Percentiles rank a stretch among this genome's conserved stretches.
Conservation (phyloP, 2,797 vertebrate species). For the Erpetoichthys calabaricus region DNA sequence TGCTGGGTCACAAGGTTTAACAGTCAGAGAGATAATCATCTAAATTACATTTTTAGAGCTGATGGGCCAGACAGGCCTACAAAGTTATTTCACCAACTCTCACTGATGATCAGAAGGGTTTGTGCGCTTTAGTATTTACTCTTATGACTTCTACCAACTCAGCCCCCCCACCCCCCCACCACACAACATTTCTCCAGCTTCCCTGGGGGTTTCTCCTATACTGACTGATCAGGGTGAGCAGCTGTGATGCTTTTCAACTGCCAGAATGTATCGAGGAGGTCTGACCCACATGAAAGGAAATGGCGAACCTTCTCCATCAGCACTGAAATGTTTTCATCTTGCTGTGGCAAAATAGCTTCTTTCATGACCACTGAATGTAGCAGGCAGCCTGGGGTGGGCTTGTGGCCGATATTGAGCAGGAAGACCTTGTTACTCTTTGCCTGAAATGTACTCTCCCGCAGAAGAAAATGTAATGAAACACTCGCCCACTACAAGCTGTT, state of each 20-base stretch:
- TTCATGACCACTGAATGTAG: slow-evolving; percentile 28
- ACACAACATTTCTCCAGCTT: slow-evolving; percentile 6
- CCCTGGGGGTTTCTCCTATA: slow-evolving; percentile 26
- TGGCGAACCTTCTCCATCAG: slow-evolving; percentile 28
- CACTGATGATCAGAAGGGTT: slow-evolving; percentile 41
- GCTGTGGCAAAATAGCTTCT: slow-evolving; percentile 35
- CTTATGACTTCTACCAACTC: slow-evolving; percentile 7
- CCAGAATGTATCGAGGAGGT: slow-evolving; percentile 30
- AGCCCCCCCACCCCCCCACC: background rate
- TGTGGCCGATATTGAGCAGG: too few relatives aligned
- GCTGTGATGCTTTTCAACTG: slow-evolving; percentile 44
- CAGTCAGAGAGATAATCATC: slow-evolving; percentile 56
- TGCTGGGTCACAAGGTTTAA: slow-evolving; percentile 53
- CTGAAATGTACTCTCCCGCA: too few relatives aligned
- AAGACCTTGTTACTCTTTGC: too few relatives aligned
- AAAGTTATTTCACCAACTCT: slow-evolving; percentile 41
- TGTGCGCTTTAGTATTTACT: slow-evolving; percentile 35
- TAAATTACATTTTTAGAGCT: slow-evolving; percentile 62
- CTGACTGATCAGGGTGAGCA: slow-evolving; percentile 51
- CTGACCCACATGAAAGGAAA: slow-evolving; percentile 48
- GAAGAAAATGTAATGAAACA: background rate
- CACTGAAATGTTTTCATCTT: slow-evolving; percentile 19
- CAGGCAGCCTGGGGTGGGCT: slow-evolving; percentile 5
- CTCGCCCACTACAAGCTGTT: background rate
- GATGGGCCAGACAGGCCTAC: slow-evolving; percentile 53